phyloP scores from a whole-genome alignment of 2,888 invertebrate species.

The Scrobipalpa atriplicella region DNA sequence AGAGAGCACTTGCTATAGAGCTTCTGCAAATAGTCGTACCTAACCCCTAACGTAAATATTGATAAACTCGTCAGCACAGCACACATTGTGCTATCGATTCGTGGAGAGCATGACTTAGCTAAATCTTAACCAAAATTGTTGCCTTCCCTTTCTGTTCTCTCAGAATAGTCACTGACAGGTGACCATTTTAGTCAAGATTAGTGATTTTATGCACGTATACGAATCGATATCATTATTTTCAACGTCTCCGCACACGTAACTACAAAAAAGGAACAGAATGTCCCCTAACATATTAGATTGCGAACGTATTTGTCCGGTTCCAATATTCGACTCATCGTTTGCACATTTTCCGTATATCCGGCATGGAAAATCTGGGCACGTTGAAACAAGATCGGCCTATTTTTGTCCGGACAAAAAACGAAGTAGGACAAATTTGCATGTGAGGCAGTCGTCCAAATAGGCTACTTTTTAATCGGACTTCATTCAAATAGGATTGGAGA shows the following conservation, averaged over 20 bases:
- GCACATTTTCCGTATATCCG: constrained; percentile 32
- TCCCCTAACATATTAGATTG: constrained; percentile 39
- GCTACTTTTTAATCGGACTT: constrained; percentile 18
- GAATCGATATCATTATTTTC: too few relatives aligned
- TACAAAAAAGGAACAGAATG: constrained; percentile 35
- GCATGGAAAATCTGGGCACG: not conserved
- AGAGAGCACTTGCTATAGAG: too few relatives aligned
- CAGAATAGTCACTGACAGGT: too few relatives aligned
- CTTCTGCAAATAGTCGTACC: too few relatives aligned
- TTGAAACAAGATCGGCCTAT: constrained; percentile 13
- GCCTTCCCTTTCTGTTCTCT: too few relatives aligned
- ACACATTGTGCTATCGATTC: too few relatives aligned
- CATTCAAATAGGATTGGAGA: constrained; percentile 3
- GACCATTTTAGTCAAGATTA: too few relatives aligned
- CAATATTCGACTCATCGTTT: constrained; percentile 37
- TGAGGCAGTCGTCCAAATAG: constrained; percentile 18
- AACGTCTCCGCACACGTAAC: not conserved
- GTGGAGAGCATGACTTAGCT: too few relatives aligned
- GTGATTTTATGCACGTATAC: too few relatives aligned
- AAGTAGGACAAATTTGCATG: not conserved
- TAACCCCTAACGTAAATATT: too few relatives aligned
- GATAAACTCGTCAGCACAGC: too few relatives aligned
- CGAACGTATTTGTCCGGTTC: constrained; percentile 19
- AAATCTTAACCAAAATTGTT: too few relatives aligned
- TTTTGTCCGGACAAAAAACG: constrained; percentile 9